A percentile compares a stretch with the other conserved stretches of the same genome.
These are phyloP conservation scores for Bombus sibiricus DNA, from an alignment of 1,140 invertebrate genomes.

Conservation along the genomic window DNA sequence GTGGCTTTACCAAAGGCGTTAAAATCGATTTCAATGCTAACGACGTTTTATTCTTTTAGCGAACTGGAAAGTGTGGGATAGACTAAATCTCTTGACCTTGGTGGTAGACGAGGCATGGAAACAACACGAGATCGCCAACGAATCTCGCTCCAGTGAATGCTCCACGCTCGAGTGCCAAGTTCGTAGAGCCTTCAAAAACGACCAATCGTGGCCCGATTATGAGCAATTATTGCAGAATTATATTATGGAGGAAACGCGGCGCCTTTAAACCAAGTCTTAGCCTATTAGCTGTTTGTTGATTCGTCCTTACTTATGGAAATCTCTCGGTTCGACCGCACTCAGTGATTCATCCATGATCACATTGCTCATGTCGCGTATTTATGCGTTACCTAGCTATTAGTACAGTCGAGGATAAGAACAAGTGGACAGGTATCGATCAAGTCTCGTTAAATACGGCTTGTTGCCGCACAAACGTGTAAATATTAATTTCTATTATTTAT, in stretches of 20 bases:
- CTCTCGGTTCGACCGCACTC: not conserved
- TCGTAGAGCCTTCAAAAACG: slow-evolving; percentile 37
- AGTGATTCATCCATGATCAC: not conserved
- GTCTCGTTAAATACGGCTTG: too few species aligned
- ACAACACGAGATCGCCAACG: slow-evolving; percentile 62
- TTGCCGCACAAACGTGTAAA: too few species aligned
- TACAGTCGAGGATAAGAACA: too few species aligned
- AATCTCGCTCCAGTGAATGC: slow-evolving; percentile 52
- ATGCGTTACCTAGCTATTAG: not conserved
- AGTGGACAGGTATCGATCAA: too few species aligned
- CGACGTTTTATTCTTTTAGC: slow-evolving; percentile 39
- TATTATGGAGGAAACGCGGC: slow-evolving; percentile 66
- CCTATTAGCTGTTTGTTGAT: not conserved
- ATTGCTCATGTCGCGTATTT: slow-evolving; percentile 19
- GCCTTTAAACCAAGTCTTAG: not conserved
- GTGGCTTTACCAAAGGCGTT: not conserved
- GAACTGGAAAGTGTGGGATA: slow-evolving; percentile 15
- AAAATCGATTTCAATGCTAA: slow-evolving; percentile 44
- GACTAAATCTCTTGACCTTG: slow-evolving; percentile 65
- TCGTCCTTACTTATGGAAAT: not conserved
- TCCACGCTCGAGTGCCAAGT: slow-evolving; percentile 62
- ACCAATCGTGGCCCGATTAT: slow-evolving; percentile 70
- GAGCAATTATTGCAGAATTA: slow-evolving; percentile 70
- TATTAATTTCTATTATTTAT: too few species aligned
- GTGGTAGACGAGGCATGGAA: slow-evolving; percentile 68